These are phyloP conservation scores for Gephyroberyx darwinii DNA, from an alignment of 2,797 vertebrate species.

Conservation along the genomic window DNA sequence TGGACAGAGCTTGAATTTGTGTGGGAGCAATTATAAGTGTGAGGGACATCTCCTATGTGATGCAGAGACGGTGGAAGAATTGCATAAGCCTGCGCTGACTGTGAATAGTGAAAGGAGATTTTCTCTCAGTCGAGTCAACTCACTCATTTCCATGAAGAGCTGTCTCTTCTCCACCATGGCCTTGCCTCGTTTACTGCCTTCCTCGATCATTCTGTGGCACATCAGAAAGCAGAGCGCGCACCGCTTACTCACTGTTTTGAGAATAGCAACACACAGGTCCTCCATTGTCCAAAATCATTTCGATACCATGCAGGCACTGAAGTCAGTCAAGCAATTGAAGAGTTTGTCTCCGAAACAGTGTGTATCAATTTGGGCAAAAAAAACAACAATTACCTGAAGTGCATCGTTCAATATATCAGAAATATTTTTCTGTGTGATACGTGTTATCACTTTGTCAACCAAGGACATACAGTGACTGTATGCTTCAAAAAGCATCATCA, in stretches of 20 bases:
- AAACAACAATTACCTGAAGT: too few species aligned
- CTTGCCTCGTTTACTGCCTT: constrained; percentile 94
- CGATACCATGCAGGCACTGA: not conserved
- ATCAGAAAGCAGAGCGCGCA: constrained; percentile 57
- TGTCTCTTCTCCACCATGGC: constrained; percentile 98
- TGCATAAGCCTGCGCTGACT: constrained; percentile 24
- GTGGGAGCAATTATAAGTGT: constrained; percentile 48
- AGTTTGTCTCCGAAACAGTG: not conserved
- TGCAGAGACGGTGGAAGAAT: constrained; percentile 31
- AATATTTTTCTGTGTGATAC: too few species aligned
- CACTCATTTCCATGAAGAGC: constrained; percentile 99
- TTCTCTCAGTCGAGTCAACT: constrained; percentile 76
- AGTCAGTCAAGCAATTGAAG: not conserved
- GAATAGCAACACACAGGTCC: constrained; percentile 22
- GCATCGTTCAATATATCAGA: too few species aligned
- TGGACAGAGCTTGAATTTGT: not conserved
- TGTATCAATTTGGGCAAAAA: too few species aligned
- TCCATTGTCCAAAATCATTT: constrained; percentile 16
- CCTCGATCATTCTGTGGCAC: constrained; percentile 94
- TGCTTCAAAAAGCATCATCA: not conserved
- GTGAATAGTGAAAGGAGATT: constrained; percentile 49
- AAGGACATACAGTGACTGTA: too few species aligned
- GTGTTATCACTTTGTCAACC: too few species aligned
- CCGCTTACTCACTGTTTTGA: constrained; percentile 24
- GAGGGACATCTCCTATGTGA: constrained; percentile 44